Evolutionary conservation across 92 coral and sea anemone species (phyloP).

Genomic region (Meandrina meandrites): DNA sequence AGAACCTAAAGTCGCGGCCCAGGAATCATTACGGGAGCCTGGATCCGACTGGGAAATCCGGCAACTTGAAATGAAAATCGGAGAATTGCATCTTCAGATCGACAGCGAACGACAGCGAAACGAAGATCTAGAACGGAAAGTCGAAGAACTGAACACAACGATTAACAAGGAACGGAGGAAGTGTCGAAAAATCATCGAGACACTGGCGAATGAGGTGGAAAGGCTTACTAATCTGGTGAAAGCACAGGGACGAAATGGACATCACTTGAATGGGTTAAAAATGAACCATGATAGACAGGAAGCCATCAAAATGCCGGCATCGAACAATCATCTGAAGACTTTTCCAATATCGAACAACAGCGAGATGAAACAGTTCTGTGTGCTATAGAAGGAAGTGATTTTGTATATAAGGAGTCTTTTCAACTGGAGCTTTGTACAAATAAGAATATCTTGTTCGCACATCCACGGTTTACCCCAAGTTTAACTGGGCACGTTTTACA

Average conservation of each 20-base stretch:
- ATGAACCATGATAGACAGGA: conserved; percentile 39
- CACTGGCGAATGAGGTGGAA: conserved; percentile 77
- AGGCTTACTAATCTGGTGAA: conserved; percentile 43
- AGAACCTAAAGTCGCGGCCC: conserved; percentile 4
- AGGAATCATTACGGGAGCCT: conserved; percentile 33
- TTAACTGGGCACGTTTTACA: neutral
- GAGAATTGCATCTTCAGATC: conserved; percentile 66
- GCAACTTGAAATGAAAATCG: conserved; percentile 79
- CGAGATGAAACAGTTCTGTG: conserved; percentile 42
- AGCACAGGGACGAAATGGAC: conserved; percentile 39
- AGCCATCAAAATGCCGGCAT: conserved; percentile 20
- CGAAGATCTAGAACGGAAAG: conserved; percentile 69
- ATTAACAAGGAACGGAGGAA: conserved; percentile 75
- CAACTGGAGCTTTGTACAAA: conserved; percentile 1
- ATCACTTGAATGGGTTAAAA: conserved; percentile 29
- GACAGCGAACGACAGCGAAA: conserved; percentile 74
- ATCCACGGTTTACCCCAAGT: neutral
- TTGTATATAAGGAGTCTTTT: neutral
- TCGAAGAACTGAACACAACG: conserved; percentile 68
- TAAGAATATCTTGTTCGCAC: neutral
- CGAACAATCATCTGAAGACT: conserved; percentile 34
- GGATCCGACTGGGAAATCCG: conserved; percentile 55
- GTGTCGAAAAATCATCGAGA: conserved; percentile 74
- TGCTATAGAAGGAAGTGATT: conserved; percentile 19
- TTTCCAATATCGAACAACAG: conserved; percentile 30